These are phyloP conservation scores for Lepus timidus DNA, from an alignment of 2,113 vertebrate genomes.

Conservation along the genomic window DNA sequence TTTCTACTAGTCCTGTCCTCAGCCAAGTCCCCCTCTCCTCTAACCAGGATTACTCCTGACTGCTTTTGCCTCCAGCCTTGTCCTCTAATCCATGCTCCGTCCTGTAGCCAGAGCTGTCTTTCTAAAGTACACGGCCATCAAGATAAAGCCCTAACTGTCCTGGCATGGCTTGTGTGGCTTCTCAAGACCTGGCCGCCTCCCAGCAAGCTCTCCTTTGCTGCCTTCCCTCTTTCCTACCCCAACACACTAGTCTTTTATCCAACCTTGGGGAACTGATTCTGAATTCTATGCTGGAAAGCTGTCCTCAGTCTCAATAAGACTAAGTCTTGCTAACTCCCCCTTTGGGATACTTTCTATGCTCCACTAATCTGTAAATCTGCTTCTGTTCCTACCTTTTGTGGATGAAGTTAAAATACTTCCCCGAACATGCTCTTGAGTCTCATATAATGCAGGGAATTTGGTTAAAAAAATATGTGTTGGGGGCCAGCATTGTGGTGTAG, in stretches of 20 bases:
- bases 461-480: background rate
- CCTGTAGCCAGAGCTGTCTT: background rate
- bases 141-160: background rate
- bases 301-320: background rate
- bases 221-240: no score
- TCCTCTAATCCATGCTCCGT: background rate
- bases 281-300: background rate
- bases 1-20: background rate
- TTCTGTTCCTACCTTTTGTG: background rate
- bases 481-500: no score
- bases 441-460: background rate
- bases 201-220: background rate
- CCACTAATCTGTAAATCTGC: background rate
- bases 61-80: background rate
- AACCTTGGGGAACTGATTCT: background rate
- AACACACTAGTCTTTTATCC: background rate
- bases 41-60: background rate
- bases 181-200: background rate
- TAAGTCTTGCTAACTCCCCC: background rate
- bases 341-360: background rate
- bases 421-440: background rate
- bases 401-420: background rate
- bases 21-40: background rate
- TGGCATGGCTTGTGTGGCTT: background rate
- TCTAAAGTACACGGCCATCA: conserved; percentile 6